phyloP scores from a whole-genome alignment of 2,113 vertebrate species.

The Catharus minimus region DNA sequence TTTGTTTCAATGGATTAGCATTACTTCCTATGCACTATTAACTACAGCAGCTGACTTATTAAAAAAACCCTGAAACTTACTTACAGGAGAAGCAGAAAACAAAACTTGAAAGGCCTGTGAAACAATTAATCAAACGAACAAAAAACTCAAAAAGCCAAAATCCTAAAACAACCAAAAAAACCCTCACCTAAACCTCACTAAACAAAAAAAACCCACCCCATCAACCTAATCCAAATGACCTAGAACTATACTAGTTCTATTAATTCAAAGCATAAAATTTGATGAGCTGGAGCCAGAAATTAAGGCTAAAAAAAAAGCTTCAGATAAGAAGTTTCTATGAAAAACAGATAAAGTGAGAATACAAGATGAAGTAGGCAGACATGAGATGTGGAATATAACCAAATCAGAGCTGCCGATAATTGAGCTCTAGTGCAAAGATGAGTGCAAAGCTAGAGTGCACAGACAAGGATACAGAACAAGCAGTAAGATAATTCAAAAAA shows the following conservation, averaged over 20 bases:
- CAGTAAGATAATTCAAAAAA: neutral
- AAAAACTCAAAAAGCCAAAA: neutral
- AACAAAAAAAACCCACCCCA: accelerated
- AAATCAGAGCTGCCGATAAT: neutral
- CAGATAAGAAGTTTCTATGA: neutral
- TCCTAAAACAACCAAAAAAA: neutral
- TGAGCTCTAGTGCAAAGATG: neutral
- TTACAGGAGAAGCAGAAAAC: neutral
- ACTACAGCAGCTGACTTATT: neutral
- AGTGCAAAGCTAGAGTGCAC: neutral
- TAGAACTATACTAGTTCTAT: neutral
- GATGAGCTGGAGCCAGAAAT: neutral
- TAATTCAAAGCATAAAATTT: neutral
- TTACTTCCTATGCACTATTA: neutral
- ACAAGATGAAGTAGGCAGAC: neutral
- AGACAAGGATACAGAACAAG: neutral
- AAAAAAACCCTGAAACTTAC: neutral
- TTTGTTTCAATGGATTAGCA: neutral
- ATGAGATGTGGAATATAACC: neutral
- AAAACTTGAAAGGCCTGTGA: neutral
- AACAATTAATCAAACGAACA: neutral
- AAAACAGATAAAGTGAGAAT: neutral
- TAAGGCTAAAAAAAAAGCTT: neutral
- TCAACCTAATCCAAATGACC: neutral
- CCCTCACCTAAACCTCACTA: accelerated